Base-by-base conservation (phyloP, 2,888 invertebrate genomes). In the Xestia c-nigrum region DNA sequence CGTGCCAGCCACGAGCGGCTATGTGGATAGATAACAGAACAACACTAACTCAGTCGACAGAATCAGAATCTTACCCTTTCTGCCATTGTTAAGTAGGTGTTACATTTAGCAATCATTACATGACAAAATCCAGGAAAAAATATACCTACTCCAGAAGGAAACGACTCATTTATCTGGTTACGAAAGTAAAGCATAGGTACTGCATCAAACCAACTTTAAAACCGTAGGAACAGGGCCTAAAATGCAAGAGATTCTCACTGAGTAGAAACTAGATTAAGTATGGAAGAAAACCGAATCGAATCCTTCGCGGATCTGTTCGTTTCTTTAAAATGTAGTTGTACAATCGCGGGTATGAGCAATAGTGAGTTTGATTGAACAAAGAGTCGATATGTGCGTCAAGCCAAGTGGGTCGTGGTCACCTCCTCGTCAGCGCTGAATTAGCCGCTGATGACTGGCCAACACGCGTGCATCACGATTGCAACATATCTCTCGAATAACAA, bases 341-440 rank as follows among this genome's bases (percentile, higher is more conserved):
- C 6, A 10, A 47, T 72, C 38, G 52, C 61, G 61, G 63, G 52
- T 55, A 24, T 72, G 46, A 21, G 24, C 50, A 52, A 50, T 50
- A 31, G 16, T 52, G 10, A 16, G 61, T 61, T 61, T 24, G 61
- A 80, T 52, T 52, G 24, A 61, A 80, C 80, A 72, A 71, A 80
- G 80, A 76, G 52, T 55, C 61, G 52, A 73, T 73, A 52, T n/a
- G 46, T 40, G 46, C 74, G 38, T 24, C 61, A 80, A 43, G 24
- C 4, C 38, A 69, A 76, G 80, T 76, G 80, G 76, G 76, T 72
- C 73, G 76, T 61, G 80, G 73, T 61, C 76, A 52, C 46, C 70
- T 40, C 38, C 57, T 47, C 74, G 21, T 43, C 40, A 40, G 76
- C 57, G 24, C 9, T 6, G 50, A 24, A 5, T 16, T n/a, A 31